Conservation (phyloP, 2,888 invertebrate species). For the Meliscaeva auricollis region DNA sequence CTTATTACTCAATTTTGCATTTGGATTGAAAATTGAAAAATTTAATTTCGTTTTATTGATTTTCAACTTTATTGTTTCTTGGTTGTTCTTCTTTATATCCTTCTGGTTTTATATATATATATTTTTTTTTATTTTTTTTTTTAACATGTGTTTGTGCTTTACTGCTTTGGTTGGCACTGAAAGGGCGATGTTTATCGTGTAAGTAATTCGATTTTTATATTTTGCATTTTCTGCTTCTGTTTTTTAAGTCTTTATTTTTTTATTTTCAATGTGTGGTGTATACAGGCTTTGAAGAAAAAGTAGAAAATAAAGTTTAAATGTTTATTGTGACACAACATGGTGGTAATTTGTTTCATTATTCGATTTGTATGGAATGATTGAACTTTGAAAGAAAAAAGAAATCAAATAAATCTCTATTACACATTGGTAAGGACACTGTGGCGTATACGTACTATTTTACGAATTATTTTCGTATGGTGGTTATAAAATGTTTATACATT, state of each 20-base stretch:
- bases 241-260: neutral
- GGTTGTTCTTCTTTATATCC: constrained; percentile 16
- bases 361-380: constrained; percentile 1
- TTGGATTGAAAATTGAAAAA: constrained; percentile 72
- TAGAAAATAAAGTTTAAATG: constrained; percentile 36
- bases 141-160: constrained; percentile 27
- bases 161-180: neutral
- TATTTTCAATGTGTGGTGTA: neutral
- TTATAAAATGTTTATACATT: too few species aligned
- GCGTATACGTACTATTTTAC: too few species aligned
- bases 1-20: constrained; percentile 73
- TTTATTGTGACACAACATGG: constrained; percentile 49
- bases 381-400: too few species aligned
- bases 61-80: constrained; percentile 37
- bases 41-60: constrained; percentile 76
- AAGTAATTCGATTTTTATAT: constrained; percentile 50
- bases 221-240: constrained; percentile 1
- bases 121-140: neutral
- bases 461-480: too few species aligned
- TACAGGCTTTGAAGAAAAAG: neutral
- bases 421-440: too few species aligned
- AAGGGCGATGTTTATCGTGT: constrained; percentile 49
- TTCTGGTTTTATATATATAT: neutral
- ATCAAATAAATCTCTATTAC: too few species aligned
- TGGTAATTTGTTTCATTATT: constrained; percentile 4